Percentiles rank a stretch among this genome's conserved stretches.
These are phyloP conservation scores for Zalophus californianus DNA, from an alignment of 2,797 vertebrate genomes.

Conservation along the genomic window DNA sequence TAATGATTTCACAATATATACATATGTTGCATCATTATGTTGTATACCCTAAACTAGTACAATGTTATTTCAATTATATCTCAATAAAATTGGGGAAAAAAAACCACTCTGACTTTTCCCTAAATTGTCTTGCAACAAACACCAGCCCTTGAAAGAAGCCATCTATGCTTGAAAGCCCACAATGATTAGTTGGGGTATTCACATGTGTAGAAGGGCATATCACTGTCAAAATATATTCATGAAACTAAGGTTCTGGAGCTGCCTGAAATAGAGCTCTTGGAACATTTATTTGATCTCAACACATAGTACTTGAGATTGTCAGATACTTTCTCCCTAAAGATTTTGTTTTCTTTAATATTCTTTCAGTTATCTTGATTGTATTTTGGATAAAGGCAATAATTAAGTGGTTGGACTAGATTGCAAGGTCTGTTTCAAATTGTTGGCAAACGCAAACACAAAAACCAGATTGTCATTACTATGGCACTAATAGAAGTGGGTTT, in stretches of 20 bases:
- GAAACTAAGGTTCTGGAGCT: not conserved
- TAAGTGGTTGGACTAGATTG: not conserved
- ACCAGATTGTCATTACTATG: not conserved
- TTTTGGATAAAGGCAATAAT: not conserved
- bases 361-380: not conserved
- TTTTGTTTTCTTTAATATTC: not conserved
- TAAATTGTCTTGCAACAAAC: constrained; percentile 1
- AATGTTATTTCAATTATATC: not conserved
- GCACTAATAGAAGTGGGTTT: not conserved
- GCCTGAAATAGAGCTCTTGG: not conserved
- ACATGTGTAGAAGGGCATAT: not conserved
- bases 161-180: not conserved
- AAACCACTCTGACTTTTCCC: not conserved
- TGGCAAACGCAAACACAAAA: not conserved
- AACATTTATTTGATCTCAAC: not conserved
- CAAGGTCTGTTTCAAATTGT: not conserved
- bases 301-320: not conserved
- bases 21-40: not conserved
- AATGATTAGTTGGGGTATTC: not conserved
- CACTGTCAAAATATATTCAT: not conserved
- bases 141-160: not conserved
- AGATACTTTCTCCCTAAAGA: not conserved
- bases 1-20: not conserved
- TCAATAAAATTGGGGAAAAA: not conserved
- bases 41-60: not conserved